Conservation (phyloP, 2,113 vertebrate genomes). For the Perca schrenkii region DNA sequence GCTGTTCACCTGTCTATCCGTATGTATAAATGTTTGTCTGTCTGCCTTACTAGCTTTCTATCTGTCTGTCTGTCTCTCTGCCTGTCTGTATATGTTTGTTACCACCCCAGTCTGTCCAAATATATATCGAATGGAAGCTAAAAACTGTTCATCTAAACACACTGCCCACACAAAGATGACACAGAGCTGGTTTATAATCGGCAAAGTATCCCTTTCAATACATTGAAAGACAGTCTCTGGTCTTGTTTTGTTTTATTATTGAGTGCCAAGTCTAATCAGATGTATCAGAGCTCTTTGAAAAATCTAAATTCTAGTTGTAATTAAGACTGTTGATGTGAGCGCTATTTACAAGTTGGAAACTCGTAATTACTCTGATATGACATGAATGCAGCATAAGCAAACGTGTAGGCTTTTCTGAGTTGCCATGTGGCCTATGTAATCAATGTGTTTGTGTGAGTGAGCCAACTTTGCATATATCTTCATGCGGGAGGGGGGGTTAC, state of each 20-base stretch:
- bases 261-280: not conserved
- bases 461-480: conserved; percentile 17
- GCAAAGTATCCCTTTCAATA: no score
- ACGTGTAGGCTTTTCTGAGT: not conserved
- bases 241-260: not conserved
- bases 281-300: not conserved
- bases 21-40: no score
- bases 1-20: no score
- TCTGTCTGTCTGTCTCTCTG: no score
- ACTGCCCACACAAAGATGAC: no score
- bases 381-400: not conserved
- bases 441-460: not conserved
- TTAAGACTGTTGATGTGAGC: not conserved
- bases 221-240: no score
- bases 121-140: no score
- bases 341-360: not conserved
- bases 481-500: not conserved
- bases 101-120: no score
- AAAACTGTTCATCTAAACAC: no score
- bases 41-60: no score
- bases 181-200: no score
- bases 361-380: not conserved
- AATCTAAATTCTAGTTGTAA: not conserved
- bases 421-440: conserved; percentile 1
- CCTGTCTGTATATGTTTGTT: no score